Evolutionary conservation across 2,797 vertebrate species (phyloP), one percentile per base, ranked within the genome.

Genomic region (Geotrypetes seraphini): DNA sequence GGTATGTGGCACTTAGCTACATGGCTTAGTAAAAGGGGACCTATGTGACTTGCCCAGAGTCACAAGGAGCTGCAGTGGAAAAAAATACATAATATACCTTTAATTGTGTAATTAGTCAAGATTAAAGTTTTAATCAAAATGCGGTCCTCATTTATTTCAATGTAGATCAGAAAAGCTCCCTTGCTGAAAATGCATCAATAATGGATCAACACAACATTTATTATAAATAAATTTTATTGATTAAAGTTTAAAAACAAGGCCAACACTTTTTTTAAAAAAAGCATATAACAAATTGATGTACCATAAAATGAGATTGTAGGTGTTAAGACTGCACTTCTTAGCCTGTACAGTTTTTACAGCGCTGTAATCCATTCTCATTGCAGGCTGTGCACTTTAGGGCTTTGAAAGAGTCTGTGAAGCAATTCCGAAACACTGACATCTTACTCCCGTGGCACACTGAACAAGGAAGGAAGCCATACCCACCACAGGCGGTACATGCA

Each of bases 341-440:
- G 27, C 57, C 57, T 31, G 79, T 73, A 68, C 96, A 99, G 75
- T 71, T 88, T 63, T 63, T 72, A 52, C 96, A 99, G 23, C 87
- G 79, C 74, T 92, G 93, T 55, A 99, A 83, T 43, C 96, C 96
- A 0, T 99, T 99, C 75, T 99, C 95, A 0, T 99, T 99, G 75
- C 96, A 99, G 16, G 91, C 89, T 1, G 91, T 97, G 31, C 96
- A 99, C 78, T 90, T 96, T 51, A 99, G 85, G 52, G 94, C 93
- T 84, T 97, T 98, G 83, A 98, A 98, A 16, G 91, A 94, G 71
- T 98, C 95, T 1, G 95, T 98, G 73, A 99, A 98, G 81, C 91
- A 93, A 79, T 98, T 98, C 59, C 95, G 90, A 60, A 93, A 88
- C 53, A 93, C 80, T 6, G 96, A 99, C 95, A 99, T 97, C 84